Evolutionary conservation across 2,888 invertebrate genomes (phyloP).

Genomic region (Axea sp.): DNA sequence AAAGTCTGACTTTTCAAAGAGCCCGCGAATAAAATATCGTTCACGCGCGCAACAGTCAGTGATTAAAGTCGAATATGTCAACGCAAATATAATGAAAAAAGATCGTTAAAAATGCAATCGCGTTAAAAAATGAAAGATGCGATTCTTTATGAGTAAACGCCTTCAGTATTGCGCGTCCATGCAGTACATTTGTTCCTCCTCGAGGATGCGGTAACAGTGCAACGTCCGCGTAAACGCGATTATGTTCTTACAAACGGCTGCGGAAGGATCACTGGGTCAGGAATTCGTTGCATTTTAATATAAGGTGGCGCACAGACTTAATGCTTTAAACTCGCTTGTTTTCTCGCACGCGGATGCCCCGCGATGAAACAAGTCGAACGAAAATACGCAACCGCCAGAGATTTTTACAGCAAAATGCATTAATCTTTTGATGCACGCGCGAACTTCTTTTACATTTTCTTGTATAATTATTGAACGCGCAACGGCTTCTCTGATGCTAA

Average conservation of each 20-base stretch:
- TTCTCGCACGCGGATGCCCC: background rate
- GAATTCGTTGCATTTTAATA: conserved; percentile 53
- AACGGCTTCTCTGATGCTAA: too few species aligned
- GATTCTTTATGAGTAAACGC: background rate
- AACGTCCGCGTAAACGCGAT: conserved; percentile 49
- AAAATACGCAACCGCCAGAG: background rate
- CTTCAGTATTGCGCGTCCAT: too few species aligned
- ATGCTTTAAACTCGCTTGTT: conserved; percentile 28
- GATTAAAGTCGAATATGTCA: too few species aligned
- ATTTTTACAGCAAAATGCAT: conserved; percentile 8
- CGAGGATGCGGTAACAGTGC: conserved; percentile 38
- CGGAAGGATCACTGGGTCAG: conserved; percentile 54
- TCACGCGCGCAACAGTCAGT: too few species aligned
- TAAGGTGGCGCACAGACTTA: conserved; percentile 27
- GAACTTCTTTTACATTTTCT: conserved; percentile 4
- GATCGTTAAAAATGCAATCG: conserved; percentile 7
- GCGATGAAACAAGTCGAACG: background rate
- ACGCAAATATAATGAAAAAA: background rate
- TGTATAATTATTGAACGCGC: too few species aligned
- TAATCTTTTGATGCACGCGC: conserved; percentile 4
- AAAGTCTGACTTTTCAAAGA: too few species aligned
- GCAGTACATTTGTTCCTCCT: conserved; percentile 31
- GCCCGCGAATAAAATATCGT: too few species aligned
- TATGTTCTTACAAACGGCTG: conserved; percentile 42
- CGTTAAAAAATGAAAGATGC: conserved; percentile 43